Evolutionary conservation across 2,113 vertebrate species (phyloP).

Genomic region (Malurus cyaneus): DNA sequence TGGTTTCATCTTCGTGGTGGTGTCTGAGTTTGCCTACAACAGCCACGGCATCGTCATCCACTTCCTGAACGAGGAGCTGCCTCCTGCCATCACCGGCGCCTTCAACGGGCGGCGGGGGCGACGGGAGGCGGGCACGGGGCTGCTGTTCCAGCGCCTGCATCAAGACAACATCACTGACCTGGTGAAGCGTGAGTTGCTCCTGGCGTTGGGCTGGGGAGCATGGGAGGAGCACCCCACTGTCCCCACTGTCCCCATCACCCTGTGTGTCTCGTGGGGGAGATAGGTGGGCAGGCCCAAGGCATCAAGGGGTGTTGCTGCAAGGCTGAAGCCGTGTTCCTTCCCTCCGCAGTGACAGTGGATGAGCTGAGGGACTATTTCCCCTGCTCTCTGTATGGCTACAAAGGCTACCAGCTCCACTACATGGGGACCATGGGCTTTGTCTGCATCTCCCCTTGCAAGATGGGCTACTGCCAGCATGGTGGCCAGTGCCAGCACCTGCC

Average conservation of each 20-base stretch:
- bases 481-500: conserved; percentile 37
- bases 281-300: fast-evolving
- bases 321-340: fast-evolving
- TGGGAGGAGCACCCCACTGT: neutral
- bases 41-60: neutral
- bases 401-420: conserved; percentile 33
- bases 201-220: fast-evolving
- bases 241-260: neutral
- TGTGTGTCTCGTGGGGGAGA: fast-evolving
- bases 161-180: conserved; percentile 9
- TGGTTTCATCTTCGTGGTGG: neutral
- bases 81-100: neutral
- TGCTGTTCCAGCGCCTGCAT: neutral
- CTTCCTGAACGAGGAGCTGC: conserved; percentile 24
- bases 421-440: fast-evolving
- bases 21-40: neutral
- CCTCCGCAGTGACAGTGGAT: conserved; percentile 17
- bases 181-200: conserved; percentile 47
- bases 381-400: neutral
- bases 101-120: neutral
- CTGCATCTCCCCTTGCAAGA: conserved; percentile 59
- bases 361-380: conserved; percentile 32
- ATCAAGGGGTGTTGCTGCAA: neutral
- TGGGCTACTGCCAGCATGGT: neutral
- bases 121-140: fast-evolving